Evolutionary conservation across 2,888 invertebrate species (phyloP).

Genomic region (Aphrophora alni): DNA sequence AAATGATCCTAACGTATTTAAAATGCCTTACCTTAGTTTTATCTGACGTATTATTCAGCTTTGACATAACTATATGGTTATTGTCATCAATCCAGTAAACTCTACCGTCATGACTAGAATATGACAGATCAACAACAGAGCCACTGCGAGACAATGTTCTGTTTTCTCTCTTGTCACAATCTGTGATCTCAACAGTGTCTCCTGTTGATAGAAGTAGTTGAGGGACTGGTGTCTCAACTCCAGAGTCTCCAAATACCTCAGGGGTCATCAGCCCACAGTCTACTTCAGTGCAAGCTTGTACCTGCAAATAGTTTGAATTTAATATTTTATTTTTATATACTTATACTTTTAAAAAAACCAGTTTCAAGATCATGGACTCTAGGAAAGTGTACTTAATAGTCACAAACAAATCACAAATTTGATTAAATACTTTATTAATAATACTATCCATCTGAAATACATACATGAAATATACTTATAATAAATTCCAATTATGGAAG

Average conservation of each 20-base stretch:
- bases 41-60: slow-evolving; percentile 45
- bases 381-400: no score
- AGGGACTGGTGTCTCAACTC: slow-evolving; percentile 78
- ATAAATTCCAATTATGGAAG: no score
- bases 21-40: slow-evolving; percentile 55
- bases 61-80: slow-evolving; percentile 53
- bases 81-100: slow-evolving; percentile 73
- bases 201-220: slow-evolving; percentile 75
- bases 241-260: slow-evolving; percentile 69
- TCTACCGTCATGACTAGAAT: slow-evolving; percentile 72
- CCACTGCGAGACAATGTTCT: slow-evolving; percentile 61
- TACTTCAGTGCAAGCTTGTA: slow-evolving; percentile 79
- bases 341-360: no score
- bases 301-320: no score
- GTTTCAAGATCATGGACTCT: no score
- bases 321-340: no score
- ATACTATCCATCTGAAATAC: no score
- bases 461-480: no score
- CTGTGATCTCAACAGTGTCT: slow-evolving; percentile 75
- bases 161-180: slow-evolving; percentile 73
- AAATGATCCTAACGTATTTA: no score
- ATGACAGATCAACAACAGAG: slow-evolving; percentile 72
- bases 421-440: no score
- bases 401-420: no score
- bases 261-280: slow-evolving; percentile 77